Evolutionary conservation across 1,140 invertebrate species (phyloP).

Genomic region (Caerostris darwini): DNA sequence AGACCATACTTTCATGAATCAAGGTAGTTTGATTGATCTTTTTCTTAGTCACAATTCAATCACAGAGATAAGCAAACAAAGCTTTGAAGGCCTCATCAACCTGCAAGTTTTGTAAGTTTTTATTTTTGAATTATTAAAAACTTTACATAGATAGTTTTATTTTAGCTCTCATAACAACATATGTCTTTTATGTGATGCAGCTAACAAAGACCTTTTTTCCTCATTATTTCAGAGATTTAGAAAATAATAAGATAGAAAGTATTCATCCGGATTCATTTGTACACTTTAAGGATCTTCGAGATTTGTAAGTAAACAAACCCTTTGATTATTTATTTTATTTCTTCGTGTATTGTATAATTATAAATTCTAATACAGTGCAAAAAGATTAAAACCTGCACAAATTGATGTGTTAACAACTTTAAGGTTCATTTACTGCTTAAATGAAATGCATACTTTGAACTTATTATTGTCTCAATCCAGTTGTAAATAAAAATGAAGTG

Average conservation of each 20-base stretch:
- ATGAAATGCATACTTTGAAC: no score
- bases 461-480: no score
- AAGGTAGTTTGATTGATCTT: slow-evolving; percentile 90
- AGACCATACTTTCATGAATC: slow-evolving; percentile 86
- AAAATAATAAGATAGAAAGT: slow-evolving; percentile 91
- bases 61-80: slow-evolving; percentile 87
- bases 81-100: slow-evolving; percentile 89
- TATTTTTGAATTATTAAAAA: background rate
- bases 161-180: background rate
- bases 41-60: slow-evolving; percentile 92
- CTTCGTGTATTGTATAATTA: slow-evolving; percentile 19
- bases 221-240: slow-evolving; percentile 85
- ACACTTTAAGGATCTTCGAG: slow-evolving; percentile 89
- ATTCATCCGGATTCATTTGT: slow-evolving; percentile 94
- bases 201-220: background rate
- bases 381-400: no score
- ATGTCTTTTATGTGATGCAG: background rate
- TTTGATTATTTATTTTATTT: background rate
- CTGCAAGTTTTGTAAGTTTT: slow-evolving; percentile 89
- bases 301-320: slow-evolving; percentile 88
- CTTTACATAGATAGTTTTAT: background rate
- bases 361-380: background rate
- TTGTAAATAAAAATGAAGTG: no score
- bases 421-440: no score
- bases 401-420: no score